These are phyloP conservation scores for Hydraecia micacea DNA, from an alignment of 2,888 invertebrate species.

Conservation along the genomic window DNA sequence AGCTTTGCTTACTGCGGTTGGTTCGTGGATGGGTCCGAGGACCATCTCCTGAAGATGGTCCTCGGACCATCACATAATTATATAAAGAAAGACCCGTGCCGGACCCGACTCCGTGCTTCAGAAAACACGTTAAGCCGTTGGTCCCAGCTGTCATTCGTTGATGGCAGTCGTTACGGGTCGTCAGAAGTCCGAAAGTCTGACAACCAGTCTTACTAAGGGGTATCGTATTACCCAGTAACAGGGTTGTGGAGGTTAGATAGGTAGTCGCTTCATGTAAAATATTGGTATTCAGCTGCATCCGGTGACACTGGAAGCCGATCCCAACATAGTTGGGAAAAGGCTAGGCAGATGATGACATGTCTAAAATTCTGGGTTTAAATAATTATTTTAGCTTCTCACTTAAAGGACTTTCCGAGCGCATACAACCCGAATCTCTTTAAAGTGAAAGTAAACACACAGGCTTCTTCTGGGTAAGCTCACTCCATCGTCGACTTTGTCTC, in stretches of 20 bases:
- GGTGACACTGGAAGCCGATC: neutral
- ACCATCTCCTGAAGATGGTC: no score
- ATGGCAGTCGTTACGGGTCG: no score
- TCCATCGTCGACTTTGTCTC: no score
- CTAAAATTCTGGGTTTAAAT: neutral
- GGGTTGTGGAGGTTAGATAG: neutral
- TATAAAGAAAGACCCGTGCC: no score
- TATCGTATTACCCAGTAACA: neutral
- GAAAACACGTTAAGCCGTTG: neutral
- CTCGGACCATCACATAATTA: no score
- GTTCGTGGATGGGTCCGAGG: neutral
- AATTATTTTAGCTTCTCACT: neutral
- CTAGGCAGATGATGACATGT: neutral
- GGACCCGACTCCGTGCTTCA: neutral
- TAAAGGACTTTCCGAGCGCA: no score
- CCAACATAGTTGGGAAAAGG: neutral
- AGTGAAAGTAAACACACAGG: no score
- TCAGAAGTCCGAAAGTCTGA: no score
- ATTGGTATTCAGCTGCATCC: neutral
- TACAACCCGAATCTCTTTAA: no score
- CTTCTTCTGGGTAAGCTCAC: no score
- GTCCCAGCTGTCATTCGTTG: neutral
- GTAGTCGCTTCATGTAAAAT: neutral
- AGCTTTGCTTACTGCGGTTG: neutral
- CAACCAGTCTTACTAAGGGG: no score